phyloP scores from a whole-genome alignment of 2,888 invertebrate species.

The Thumatha senex region DNA sequence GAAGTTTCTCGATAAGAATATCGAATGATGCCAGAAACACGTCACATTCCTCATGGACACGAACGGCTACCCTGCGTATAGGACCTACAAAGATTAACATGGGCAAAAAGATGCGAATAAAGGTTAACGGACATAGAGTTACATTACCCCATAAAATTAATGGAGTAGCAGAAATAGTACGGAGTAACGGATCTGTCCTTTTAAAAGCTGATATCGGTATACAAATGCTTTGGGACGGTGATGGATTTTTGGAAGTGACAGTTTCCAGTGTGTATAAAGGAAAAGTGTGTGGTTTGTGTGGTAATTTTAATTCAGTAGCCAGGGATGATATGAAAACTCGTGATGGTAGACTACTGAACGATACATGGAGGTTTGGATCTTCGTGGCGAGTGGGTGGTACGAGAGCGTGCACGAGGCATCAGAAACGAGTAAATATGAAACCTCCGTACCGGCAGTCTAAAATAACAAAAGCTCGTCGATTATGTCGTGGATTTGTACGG shows the following conservation, averaged over 20 bases:
- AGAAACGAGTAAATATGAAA: conserved; percentile 68
- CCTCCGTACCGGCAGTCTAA: conserved; percentile 78
- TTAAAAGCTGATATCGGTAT: conserved; percentile 89
- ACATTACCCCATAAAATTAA: conserved; percentile 86
- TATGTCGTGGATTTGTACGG: conserved; percentile 79
- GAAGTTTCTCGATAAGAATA: conserved; percentile 93
- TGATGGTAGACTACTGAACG: conserved; percentile 86
- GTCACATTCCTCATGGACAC: conserved; percentile 94
- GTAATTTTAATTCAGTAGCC: conserved; percentile 95
- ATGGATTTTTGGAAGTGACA: conserved; percentile 95
- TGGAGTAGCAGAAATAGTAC: conserved; percentile 84
- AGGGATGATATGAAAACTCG: conserved; percentile 92
- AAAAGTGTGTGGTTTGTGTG: conserved; percentile 95
- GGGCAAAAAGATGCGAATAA: conserved; percentile 93
- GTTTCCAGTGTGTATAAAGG: conserved; percentile 88
- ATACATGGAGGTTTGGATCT: conserved; percentile 89
- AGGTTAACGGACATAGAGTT: conserved; percentile 91
- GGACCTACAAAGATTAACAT: conserved; percentile 90
- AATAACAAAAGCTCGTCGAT: conserved; percentile 66
- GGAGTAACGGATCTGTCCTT: conserved; percentile 86
- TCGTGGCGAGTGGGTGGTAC: conserved; percentile 96
- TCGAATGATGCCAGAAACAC: conserved; percentile 93
- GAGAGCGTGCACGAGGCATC: conserved; percentile 86
- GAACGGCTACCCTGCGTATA: conserved; percentile 92
- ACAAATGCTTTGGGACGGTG: conserved; percentile 95